Evolutionary conservation across 2,888 invertebrate species (phyloP), one percentile per base, ranked within the genome.

Genomic region (Hypomecis punctinalis): DNA sequence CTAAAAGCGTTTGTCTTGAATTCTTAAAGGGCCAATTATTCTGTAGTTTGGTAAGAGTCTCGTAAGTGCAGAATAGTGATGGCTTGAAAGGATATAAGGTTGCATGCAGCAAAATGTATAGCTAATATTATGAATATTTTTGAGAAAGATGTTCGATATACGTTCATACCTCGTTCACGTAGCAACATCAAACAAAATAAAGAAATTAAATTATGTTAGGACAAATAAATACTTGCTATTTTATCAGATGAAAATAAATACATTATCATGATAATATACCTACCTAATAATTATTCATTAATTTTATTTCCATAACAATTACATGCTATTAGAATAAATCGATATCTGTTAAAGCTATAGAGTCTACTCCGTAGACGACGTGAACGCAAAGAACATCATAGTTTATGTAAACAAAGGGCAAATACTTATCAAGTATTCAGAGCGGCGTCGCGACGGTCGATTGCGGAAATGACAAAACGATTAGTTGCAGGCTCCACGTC

Each of bases 381-480:
- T 42, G 9, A 55, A 55, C 42, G 43, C 49, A 37, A 45, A 42
- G 37, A 35, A 23, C 23, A 39, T 54, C 47, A 62, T 47, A 39
- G 66, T 58, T 63, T 60, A 61, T 67, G 76, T 79, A 83, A 81
- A 85, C 84, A 84, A 84, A 81, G 75, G 76, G 73, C 78, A 80
- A 79, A 63, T 61, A 23, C 23, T 23, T 23, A 86, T 84, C 79
- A 85, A 82, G 81, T 86, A 90, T 90, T 88, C 86, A 84, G 74
- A 84, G 80, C 79, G 77, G 78, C 80, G 82, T 80, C 79, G 80
- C 74, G 76, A 81, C 83, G 85, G 85, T 84, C 84, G 85, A 89
- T 88, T 84, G 84, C 86, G 92, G 91, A 91, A 91, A 91, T 91
- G 89, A 90, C 89, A 84, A 84, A 86, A 81, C 87, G 91, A 90